Evolutionary conservation across 2,113 vertebrate genomes (phyloP).

Genomic region (Centropus bengalensis): DNA sequence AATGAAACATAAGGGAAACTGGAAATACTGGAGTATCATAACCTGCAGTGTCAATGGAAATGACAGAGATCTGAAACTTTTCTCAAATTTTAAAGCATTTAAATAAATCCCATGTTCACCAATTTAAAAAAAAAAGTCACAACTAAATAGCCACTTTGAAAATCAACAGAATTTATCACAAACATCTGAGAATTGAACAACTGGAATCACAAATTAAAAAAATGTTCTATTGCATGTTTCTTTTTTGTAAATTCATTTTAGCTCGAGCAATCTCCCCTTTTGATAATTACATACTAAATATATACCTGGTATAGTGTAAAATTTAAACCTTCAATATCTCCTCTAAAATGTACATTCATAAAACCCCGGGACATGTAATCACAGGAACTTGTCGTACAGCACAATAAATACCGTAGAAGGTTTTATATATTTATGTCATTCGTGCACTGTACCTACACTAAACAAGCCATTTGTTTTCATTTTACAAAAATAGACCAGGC

Average conservation of each 20-base stretch:
- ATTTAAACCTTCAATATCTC: background rate
- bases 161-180: background rate
- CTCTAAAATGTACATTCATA: background rate
- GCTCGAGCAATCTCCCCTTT: background rate
- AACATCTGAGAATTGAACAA: background rate
- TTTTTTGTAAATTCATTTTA: background rate
- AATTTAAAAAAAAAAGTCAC: background rate
- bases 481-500: background rate
- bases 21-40: background rate
- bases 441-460: background rate
- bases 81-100: background rate
- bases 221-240: rapidly evolving
- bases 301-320: background rate
- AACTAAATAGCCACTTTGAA: background rate
- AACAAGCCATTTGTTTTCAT: background rate
- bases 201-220: background rate
- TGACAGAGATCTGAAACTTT: background rate
- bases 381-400: background rate
- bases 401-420: background rate
- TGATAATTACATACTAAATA: background rate
- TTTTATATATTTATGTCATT: background rate
- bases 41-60: background rate
- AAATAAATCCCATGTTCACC: background rate
- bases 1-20: background rate
- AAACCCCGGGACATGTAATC: background rate